Evolutionary conservation across 2,797 vertebrate species (phyloP).

Genomic region (Mustela erminea): DNA sequence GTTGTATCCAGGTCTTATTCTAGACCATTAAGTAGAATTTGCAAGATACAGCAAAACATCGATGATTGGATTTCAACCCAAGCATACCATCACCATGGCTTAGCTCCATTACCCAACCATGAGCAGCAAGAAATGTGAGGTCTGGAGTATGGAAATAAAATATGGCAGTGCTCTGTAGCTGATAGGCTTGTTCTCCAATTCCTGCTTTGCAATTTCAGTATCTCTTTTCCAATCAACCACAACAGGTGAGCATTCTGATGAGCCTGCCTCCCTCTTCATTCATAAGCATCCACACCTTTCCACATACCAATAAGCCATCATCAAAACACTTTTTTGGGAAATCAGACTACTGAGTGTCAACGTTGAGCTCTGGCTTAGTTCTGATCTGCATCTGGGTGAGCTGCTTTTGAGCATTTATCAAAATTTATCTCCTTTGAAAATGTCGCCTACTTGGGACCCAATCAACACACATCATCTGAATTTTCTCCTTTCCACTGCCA

Average conservation of each 20-base stretch:
- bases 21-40: slow-evolving; percentile 30
- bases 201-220: background rate
- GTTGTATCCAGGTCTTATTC: background rate
- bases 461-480: background rate
- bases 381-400: background rate
- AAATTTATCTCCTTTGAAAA: background rate
- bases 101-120: background rate
- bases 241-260: background rate
- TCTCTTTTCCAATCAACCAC: background rate
- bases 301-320: background rate
- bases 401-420: background rate
- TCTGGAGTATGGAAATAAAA: background rate
- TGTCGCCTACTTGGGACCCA: background rate
- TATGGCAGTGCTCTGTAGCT: background rate
- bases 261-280: background rate
- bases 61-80: background rate
- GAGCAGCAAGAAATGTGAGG: background rate
- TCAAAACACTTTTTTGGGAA: background rate
- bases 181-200: background rate
- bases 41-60: background rate
- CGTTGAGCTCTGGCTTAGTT: background rate
- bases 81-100: background rate
- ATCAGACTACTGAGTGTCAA: background rate
- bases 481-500: background rate
- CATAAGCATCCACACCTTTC: background rate